Conservation (phyloP, 1,140 invertebrate species). For the Anadara kagoshimensis region DNA sequence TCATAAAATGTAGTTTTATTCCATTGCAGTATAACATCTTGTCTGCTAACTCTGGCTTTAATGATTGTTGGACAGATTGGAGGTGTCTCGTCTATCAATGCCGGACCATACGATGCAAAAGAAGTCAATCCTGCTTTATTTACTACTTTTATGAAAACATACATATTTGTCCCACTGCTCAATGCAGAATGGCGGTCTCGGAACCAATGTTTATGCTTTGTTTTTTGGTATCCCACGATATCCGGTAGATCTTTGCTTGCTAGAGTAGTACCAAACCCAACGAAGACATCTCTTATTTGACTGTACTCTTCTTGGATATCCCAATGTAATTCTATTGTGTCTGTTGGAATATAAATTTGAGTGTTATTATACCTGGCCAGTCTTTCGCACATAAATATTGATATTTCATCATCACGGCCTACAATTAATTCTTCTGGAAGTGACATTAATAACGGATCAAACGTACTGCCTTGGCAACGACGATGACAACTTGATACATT, state of each 20-base stretch:
- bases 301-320: constrained; percentile 22
- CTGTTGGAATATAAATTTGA: constrained; percentile 12
- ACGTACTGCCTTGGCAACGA: not conserved
- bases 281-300: constrained; percentile 21
- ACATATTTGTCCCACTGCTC: constrained; percentile 28
- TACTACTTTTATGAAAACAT: constrained; percentile 36
- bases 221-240: constrained; percentile 27
- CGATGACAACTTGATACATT: not conserved
- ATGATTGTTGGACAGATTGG: constrained; percentile 26
- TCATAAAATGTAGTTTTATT: constrained; percentile 26
- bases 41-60: not conserved
- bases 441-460: not conserved
- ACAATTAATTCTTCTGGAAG: constrained; percentile 12
- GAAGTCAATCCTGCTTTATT: constrained; percentile 42
- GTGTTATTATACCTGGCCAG: not conserved
- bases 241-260: constrained; percentile 6
- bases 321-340: constrained; percentile 17
- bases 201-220: constrained; percentile 20
- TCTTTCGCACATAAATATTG: not conserved
- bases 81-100: constrained; percentile 44
- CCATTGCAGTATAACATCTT: constrained; percentile 30
- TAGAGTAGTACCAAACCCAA: constrained; percentile 22
- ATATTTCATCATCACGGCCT: constrained; percentile 17
- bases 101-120: constrained; percentile 29
- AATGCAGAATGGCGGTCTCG: constrained; percentile 36